phyloP scores from a whole-genome alignment of 1,140 invertebrate species.

The Neomicropteryx cornuta region DNA sequence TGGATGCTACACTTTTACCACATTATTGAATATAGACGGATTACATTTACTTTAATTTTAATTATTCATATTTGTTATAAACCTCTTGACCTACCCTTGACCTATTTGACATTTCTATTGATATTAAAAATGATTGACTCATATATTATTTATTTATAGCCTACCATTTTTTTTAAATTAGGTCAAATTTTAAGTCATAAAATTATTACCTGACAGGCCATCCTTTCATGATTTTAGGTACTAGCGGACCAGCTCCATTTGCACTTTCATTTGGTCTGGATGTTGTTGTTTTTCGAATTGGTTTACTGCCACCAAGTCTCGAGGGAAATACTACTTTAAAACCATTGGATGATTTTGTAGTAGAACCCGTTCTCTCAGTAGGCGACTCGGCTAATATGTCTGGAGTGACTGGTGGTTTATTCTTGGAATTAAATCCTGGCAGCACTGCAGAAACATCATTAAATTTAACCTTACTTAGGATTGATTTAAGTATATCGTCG shows the following conservation, averaged over 20 bases:
- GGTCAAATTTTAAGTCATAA: neutral
- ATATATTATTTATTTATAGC: too few species aligned
- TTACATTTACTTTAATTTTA: too few species aligned
- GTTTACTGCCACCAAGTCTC: slow-evolving; percentile 57
- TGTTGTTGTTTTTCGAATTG: slow-evolving; percentile 48
- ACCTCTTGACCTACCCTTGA: too few species aligned
- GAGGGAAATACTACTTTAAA: slow-evolving; percentile 71
- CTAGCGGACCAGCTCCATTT: slow-evolving; percentile 31
- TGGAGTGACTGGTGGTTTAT: slow-evolving; percentile 12
- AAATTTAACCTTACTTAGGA: too few species aligned
- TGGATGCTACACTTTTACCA: too few species aligned
- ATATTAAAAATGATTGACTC: too few species aligned
- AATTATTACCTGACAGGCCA: slow-evolving; percentile 59
- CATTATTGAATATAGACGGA: too few species aligned
- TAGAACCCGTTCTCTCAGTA: slow-evolving; percentile 19
- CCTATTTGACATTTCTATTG: too few species aligned
- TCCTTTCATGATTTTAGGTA: slow-evolving; percentile 64
- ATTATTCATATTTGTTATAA: too few species aligned
- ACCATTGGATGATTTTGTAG: slow-evolving; percentile 34
- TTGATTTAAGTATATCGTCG: too few species aligned
- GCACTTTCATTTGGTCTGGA: slow-evolving; percentile 26
- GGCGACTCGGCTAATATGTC: slow-evolving; percentile 16
- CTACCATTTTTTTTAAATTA: too few species aligned
- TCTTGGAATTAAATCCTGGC: slow-evolving; percentile 14
- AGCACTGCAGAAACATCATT: too few species aligned